These are phyloP conservation scores for Stenolophus ochropezus DNA, from an alignment of 2,888 invertebrate genomes.

Conservation along the genomic window DNA sequence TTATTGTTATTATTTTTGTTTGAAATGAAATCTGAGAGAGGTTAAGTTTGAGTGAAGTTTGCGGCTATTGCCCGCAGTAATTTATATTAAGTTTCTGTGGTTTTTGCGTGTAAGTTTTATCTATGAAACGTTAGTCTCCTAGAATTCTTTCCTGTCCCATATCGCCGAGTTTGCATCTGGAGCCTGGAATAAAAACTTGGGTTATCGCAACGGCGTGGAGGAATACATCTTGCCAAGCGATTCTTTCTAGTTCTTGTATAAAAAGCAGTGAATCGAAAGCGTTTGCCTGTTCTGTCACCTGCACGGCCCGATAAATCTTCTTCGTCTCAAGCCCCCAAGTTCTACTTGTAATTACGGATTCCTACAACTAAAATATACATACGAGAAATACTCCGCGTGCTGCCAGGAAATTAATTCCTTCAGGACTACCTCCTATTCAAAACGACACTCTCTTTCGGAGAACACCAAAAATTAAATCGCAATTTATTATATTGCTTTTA, in stretches of 20 bases:
- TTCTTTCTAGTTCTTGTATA: constrained; percentile 48
- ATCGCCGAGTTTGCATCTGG: constrained; percentile 20
- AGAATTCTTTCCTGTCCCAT: constrained; percentile 2
- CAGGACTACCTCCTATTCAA: too few species aligned
- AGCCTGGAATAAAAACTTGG: constrained; percentile 52
- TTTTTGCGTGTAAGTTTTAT: not conserved
- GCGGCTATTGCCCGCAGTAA: not conserved
- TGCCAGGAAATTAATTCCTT: not conserved
- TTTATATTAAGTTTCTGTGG: not conserved
- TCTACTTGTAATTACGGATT: constrained; percentile 54
- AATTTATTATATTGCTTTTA: too few species aligned
- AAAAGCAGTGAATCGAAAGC: constrained; percentile 57
- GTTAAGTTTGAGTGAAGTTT: too few species aligned
- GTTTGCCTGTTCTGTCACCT: constrained; percentile 57
- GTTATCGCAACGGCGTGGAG: constrained; percentile 36
- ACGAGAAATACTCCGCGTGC: not conserved
- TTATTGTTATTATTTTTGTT: too few species aligned
- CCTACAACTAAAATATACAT: constrained; percentile 50
- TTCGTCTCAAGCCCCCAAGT: constrained; percentile 11
- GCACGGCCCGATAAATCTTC: constrained; percentile 52
- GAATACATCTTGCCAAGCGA: constrained; percentile 49
- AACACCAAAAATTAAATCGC: too few species aligned
- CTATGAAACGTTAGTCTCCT: not conserved
- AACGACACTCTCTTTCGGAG: too few species aligned
- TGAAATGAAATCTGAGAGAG: too few species aligned